Conservation (phyloP, 2,797 vertebrate genomes). For the Myripristis murdjan region DNA sequence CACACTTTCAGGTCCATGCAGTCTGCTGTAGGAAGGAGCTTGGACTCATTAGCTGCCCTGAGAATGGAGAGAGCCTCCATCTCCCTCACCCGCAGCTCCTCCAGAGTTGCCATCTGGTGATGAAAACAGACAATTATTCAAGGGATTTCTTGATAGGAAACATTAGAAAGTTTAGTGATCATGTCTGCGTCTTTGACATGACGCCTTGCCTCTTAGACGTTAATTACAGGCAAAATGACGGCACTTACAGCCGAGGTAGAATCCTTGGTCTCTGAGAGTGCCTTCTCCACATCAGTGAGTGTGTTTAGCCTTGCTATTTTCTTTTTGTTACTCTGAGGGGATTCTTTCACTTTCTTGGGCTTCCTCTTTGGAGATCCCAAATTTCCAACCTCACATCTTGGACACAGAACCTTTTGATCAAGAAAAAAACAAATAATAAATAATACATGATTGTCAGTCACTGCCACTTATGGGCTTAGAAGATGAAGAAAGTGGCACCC, state of each 20-base stretch:
- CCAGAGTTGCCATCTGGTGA: constrained; percentile 92
- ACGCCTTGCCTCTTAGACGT: neutral
- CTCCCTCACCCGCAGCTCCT: constrained; percentile 91
- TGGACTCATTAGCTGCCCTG: constrained; percentile 92
- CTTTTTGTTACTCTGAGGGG: constrained; percentile 88
- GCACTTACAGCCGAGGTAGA: constrained; percentile 90
- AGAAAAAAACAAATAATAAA: neutral
- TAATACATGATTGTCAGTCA: neutral
- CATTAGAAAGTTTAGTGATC: neutral
- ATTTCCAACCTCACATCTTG: constrained; percentile 90
- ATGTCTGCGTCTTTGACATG: neutral
- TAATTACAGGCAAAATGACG: neutral
- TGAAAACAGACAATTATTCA: neutral
- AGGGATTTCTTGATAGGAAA: neutral
- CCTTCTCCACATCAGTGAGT: constrained; percentile 90
- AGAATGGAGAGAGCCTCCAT: constrained; percentile 92
- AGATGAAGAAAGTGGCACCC: neutral
- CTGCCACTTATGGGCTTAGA: neutral
- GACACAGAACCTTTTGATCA: constrained; percentile 90
- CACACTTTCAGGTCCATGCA: constrained; percentile 91
- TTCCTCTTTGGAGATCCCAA: constrained; percentile 89
- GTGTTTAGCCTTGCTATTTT: constrained; percentile 87
- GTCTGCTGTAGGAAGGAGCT: constrained; percentile 89
- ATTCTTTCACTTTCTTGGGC: constrained; percentile 92
- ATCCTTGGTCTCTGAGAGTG: constrained; percentile 90